A percentile compares a stretch with the other conserved stretches of the same genome.
phyloP scores from a whole-genome alignment of 2,888 invertebrate genomes.

The Lepas anatifera region DNA sequence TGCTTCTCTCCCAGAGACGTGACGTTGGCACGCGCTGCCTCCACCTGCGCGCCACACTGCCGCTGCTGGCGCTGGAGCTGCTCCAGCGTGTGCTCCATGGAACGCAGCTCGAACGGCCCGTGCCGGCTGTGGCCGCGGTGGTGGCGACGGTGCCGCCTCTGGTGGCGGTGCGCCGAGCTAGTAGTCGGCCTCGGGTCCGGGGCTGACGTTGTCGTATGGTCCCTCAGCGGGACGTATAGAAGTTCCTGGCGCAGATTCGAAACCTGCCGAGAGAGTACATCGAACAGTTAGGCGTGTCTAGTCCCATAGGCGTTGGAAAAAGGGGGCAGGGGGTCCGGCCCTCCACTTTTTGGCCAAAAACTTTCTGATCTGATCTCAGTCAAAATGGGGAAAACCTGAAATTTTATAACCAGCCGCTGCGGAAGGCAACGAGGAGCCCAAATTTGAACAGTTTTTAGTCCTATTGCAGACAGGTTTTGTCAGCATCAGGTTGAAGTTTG shows the following conservation, averaged over 20 bases:
- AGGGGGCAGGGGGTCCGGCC: too few species aligned
- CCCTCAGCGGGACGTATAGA: not conserved
- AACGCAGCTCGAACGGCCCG: not conserved
- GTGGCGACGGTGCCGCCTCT: not conserved
- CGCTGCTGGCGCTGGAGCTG: not conserved
- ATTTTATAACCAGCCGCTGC: too few species aligned
- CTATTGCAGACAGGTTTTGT: too few species aligned
- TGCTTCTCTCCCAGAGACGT: not conserved
- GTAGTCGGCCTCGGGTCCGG: too few species aligned
- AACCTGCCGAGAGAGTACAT: not conserved
- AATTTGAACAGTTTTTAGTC: too few species aligned
- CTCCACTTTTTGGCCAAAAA: too few species aligned
- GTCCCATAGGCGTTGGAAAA: too few species aligned
- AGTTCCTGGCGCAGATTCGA: not conserved
- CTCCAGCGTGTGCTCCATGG: not conserved
- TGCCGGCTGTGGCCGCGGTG: not conserved
- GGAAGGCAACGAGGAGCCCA: too few species aligned
- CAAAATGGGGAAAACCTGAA: too few species aligned
- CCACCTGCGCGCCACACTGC: not conserved
- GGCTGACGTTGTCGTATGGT: not conserved
- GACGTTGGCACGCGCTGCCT: not conserved
- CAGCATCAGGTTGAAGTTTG: too few species aligned
- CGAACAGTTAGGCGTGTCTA: too few species aligned
- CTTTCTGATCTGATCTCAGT: too few species aligned
- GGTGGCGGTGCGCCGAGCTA: not conserved